A percentile compares a stretch with the other conserved stretches of the same genome.
Evolutionary conservation across 2,113 vertebrate genomes (phyloP).

Genomic region (Herpailurus yagouaroundi): DNA sequence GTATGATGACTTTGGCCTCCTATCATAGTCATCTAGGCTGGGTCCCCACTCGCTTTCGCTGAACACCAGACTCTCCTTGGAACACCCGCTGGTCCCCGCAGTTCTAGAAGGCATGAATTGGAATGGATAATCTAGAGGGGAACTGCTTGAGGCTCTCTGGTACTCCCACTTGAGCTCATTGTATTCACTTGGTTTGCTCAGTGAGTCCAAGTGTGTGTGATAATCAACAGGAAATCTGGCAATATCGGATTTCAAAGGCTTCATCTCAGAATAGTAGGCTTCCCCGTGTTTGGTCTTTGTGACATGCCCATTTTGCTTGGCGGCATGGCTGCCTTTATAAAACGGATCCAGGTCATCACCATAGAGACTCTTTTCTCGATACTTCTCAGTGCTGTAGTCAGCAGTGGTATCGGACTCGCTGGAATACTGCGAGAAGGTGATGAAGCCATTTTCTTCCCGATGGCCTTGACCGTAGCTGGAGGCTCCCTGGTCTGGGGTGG

Average conservation of each 20-base stretch:
- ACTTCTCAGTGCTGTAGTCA: constrained; percentile 88
- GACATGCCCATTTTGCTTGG: constrained; percentile 94
- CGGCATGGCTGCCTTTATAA: constrained; percentile 84
- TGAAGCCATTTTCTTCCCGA: constrained; percentile 95
- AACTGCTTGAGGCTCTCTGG: constrained; percentile 85
- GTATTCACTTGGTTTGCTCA: constrained; percentile 89
- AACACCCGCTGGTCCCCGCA: constrained; percentile 90
- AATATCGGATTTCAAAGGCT: constrained; percentile 91
- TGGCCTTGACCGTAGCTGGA: constrained; percentile 84
- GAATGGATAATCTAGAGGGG: constrained; percentile 93
- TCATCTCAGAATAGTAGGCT: constrained; percentile 92
- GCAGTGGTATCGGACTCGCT: constrained; percentile 93
- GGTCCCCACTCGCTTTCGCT: constrained; percentile 92
- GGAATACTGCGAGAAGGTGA: constrained; percentile 94
- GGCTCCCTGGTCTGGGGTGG: constrained; percentile 90
- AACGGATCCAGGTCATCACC: constrained; percentile 91
- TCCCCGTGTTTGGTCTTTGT: constrained; percentile 86
- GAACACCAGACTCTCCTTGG: constrained; percentile 92
- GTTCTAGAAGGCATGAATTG: constrained; percentile 90
- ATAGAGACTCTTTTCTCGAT: constrained; percentile 85
- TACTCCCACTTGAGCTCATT: constrained; percentile 86
- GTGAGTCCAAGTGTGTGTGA: constrained; percentile 91
- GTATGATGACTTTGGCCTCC: constrained; percentile 96
- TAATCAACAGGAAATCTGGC: constrained; percentile 92
- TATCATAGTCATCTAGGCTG: constrained; percentile 92